These are phyloP conservation scores for Alviniconcha strummeri DNA, from an alignment of 2,888 invertebrate genomes.

Conservation along the genomic window DNA sequence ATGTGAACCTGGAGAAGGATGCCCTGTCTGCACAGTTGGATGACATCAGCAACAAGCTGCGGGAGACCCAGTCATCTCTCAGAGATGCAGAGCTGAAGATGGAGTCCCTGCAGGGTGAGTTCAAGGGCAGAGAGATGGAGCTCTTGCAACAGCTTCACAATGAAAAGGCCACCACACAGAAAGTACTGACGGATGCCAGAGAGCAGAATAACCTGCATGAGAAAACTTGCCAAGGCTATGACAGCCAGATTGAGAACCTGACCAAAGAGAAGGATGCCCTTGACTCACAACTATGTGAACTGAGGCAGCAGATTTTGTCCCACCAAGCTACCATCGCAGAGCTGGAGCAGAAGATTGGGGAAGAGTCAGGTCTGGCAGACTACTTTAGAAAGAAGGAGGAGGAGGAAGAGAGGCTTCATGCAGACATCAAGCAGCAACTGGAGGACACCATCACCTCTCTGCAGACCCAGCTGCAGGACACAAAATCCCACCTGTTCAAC, in stretches of 20 bases:
- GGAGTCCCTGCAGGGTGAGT: conserved; percentile 22
- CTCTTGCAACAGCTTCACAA: conserved; percentile 36
- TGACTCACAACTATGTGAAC: conserved; percentile 11
- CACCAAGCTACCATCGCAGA: conserved; percentile 30
- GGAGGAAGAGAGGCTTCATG: conserved; percentile 21
- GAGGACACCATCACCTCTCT: conserved; percentile 26
- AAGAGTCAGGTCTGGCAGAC: conserved; percentile 33
- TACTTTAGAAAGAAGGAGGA: conserved; percentile 36
- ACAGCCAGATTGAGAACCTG: conserved; percentile 22
- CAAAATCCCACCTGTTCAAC: conserved; percentile 25
- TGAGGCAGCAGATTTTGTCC: conserved; percentile 14
- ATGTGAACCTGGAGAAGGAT: conserved; percentile 24
- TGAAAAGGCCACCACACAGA: conserved; percentile 34
- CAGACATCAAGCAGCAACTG: conserved; percentile 18
- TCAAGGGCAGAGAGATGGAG: conserved; percentile 13
- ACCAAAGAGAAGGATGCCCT: conserved; percentile 27
- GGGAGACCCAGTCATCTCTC: conserved; percentile 7
- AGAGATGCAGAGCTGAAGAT: conserved; percentile 24
- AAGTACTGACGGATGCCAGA: conserved; percentile 29
- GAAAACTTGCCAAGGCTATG: conserved; percentile 5
- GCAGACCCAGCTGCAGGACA: conserved; percentile 33
- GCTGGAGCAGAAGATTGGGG: conserved; percentile 30
- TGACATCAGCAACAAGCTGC: not conserved
- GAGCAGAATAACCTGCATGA: conserved; percentile 5
- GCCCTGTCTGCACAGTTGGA: conserved; percentile 24